phyloP scores from a whole-genome alignment of 2,797 vertebrate species.

The Pampus argenteus region DNA sequence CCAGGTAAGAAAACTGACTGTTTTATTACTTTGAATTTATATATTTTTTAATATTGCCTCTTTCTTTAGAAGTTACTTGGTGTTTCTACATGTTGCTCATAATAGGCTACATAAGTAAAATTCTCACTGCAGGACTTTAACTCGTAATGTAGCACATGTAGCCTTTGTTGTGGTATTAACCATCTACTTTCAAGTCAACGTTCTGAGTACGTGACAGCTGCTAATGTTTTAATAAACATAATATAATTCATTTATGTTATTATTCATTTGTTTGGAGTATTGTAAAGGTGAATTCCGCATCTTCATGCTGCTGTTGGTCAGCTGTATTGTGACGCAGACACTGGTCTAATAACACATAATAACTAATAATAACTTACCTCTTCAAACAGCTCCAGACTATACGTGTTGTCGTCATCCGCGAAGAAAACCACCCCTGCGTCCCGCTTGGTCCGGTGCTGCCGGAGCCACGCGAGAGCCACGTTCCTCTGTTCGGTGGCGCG shows the following conservation, averaged over 20 bases:
- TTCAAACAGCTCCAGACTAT: slow-evolving; percentile 97
- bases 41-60: neutral
- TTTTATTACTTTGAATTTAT: neutral
- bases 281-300: neutral
- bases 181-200: neutral
- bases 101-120: no score
- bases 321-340: neutral
- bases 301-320: neutral
- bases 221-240: no score
- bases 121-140: no score
- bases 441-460: slow-evolving; percentile 84
- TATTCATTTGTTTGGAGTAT: neutral
- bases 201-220: neutral
- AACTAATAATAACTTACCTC: slow-evolving; percentile 91
- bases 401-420: slow-evolving; percentile 99
- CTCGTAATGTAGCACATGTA: no score
- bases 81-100: no score
- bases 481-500: slow-evolving; percentile 98
- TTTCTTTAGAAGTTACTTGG: neutral
- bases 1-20: neutral
- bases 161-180: no score
- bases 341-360: neutral
- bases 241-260: neutral
- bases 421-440: slow-evolving; percentile 95
- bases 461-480: slow-evolving; percentile 91